phyloP scores from a whole-genome alignment of 35 echinoderm and acorn worm species.

The Ophiothrix spiculata region DNA sequence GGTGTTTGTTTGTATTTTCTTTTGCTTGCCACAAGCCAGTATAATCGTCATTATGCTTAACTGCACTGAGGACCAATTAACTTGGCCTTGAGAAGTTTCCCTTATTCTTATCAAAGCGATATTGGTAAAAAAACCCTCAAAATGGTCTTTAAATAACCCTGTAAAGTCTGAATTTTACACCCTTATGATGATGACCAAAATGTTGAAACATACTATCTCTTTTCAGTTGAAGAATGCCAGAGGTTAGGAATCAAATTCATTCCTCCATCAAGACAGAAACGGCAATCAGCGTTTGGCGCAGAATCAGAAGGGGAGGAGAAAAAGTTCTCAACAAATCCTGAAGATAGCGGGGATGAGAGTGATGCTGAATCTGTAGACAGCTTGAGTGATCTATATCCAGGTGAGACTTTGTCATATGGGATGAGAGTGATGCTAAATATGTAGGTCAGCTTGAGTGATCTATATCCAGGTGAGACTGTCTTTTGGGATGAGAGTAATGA shows the following conservation, averaged over 20 bases:
- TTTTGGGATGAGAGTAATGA: neutral
- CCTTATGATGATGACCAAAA: too few species aligned
- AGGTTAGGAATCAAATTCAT: slow-evolving; percentile 38
- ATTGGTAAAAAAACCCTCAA: too few species aligned
- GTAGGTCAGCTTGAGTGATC: slow-evolving; percentile 36
- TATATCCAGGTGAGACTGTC: slow-evolving; percentile 16
- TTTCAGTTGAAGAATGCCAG: slow-evolving; percentile 41
- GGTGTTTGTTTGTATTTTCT: too few species aligned
- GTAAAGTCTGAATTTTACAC: neutral
- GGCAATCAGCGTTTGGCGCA: neutral
- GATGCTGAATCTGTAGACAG: slow-evolving; percentile 34
- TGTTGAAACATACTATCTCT: neutral
- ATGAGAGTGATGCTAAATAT: slow-evolving; percentile 1
- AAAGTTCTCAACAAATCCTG: slow-evolving; percentile 7
- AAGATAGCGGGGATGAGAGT: slow-evolving; percentile 1
- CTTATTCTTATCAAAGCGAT: too few species aligned
- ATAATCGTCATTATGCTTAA: too few species aligned
- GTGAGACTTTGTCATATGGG: slow-evolving; percentile 27
- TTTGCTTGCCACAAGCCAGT: too few species aligned
- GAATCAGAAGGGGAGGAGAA: slow-evolving; percentile 23
- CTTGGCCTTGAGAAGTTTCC: too few species aligned
- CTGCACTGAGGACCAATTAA: too few species aligned
- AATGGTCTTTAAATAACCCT: too few species aligned
- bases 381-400: slow-evolving; percentile 36
- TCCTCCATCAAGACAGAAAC: slow-evolving; percentile 21